Evolutionary conservation across 1,140 invertebrate genomes (phyloP), one percentile per base, ranked within the genome.

Genomic region (Amphibalanus amphitrite): DNA sequence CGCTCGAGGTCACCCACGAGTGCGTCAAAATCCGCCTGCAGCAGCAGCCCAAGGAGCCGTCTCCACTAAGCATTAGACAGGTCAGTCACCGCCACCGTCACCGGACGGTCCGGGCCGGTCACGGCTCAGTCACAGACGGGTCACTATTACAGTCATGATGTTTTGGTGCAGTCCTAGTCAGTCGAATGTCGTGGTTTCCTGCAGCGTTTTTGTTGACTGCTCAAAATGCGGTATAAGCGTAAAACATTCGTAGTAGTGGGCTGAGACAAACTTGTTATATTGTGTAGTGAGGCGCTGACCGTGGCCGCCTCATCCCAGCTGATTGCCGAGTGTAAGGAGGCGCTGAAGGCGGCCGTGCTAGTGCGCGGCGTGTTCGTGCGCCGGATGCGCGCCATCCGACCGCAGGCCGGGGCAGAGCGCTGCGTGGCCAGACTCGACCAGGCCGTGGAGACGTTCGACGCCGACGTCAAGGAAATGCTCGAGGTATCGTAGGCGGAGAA

Each of bases 251-350:
- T 28, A n/a, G 67, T 70, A 23, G 25, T 3, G 28, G 17, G 67
- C 29, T 17, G 28, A 29, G 30, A 69, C 20, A 29, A 25, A 29
- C 15, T n/a, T 65, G n/a, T 20, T 40, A 33, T 28, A 0, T 13
- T n/a, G 30, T 59, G 26, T 29, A 26, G 59, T 8, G 3, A 8
- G 26, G 29, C 28, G 65, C 26, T 3, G 6, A 30, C 67, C 68
- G 64, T 59, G 33, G 26, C 29, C 67, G 33, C 8, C 59, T 68
- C 74, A 72, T 73, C 69, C 78, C 83, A 90, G 85, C 80, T 95
- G 67, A 93, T 94, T 81, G 86, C 88, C 76, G 93, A 95, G 80
- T 84, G 93, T 74, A 89, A 91, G 73, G 92, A 94, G 77, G 91
- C 90, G 15, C 79, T 95, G 64, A 86, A 85, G 75, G 86, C 92